A percentile compares a stretch with the other conserved stretches of the same genome.
phyloP scores from a whole-genome alignment of 1,140 invertebrate genomes.

The Chionoecetes opilio region DNA sequence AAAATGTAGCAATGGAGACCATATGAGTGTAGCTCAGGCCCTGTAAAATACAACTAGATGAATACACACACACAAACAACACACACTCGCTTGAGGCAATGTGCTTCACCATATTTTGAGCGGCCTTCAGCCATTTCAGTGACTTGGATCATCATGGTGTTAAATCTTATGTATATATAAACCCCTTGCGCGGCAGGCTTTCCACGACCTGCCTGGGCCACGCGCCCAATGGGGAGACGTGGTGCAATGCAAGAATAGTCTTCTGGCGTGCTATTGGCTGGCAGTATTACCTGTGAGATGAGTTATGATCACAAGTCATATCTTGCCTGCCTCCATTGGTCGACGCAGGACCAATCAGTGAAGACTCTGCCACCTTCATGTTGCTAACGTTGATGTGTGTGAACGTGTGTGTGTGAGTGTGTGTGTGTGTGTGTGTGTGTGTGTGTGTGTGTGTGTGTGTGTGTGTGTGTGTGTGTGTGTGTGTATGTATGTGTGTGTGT shows the following conservation, averaged over 20 bases:
- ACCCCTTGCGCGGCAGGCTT: neutral
- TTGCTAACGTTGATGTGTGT: slow-evolving; percentile 22
- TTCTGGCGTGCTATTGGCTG: slow-evolving; percentile 57
- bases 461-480: too few relatives aligned
- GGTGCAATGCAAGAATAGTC: neutral
- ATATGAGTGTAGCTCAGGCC: too few relatives aligned
- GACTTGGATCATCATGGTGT: neutral
- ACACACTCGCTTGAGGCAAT: neutral
- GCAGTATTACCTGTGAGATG: slow-evolving; percentile 71
- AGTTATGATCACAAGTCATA: slow-evolving; percentile 77
- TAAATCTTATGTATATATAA: neutral
- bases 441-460: neutral
- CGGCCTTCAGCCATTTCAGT: neutral
- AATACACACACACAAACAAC: neutral
- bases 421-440: neutral
- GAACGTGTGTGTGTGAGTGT: slow-evolving; percentile 15
- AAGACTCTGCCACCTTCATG: slow-evolving; percentile 35
- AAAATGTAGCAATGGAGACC: too few relatives aligned
- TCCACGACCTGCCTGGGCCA: neutral
- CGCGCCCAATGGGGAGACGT: neutral
- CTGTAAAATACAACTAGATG: too few relatives aligned
- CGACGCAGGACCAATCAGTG: slow-evolving; percentile 53
- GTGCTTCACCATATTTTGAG: neutral
- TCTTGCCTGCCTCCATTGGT: slow-evolving; percentile 62
- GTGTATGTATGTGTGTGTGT: neutral